These are phyloP conservation scores for Rhinichthys klamathensis DNA, from an alignment of 2,113 vertebrate genomes.

Conservation along the genomic window DNA sequence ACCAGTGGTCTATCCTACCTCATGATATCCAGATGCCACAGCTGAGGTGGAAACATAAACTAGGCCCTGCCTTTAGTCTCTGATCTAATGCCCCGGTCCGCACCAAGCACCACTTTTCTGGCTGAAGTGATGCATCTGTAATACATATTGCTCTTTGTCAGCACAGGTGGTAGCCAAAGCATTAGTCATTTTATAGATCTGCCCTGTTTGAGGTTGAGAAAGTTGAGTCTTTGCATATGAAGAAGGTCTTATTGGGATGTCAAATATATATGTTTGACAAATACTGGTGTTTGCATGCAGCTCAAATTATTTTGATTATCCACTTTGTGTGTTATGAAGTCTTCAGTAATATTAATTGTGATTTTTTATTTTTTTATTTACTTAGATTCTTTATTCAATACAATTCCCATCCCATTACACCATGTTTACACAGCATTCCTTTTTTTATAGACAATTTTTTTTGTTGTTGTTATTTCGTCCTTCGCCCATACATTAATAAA, in stretches of 20 bases:
- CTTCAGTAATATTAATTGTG: not conserved
- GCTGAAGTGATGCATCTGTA: conserved; percentile 60
- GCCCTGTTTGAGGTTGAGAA: conserved; percentile 52
- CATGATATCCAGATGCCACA: conserved; percentile 70
- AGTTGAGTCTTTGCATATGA: conserved; percentile 47
- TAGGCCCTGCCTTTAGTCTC: conserved; percentile 55
- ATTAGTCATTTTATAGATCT: conserved; percentile 65
- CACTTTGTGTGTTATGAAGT: conserved; percentile 20
- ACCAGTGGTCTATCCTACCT: conserved; percentile 65
- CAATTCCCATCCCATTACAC: not conserved
- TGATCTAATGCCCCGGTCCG: conserved; percentile 58
- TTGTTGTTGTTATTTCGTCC: not conserved
- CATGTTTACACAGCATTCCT: not conserved
- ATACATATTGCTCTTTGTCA: conserved; percentile 72
- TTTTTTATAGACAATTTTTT: no score
- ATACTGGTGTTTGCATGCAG: conserved; percentile 21
- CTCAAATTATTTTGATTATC: conserved; percentile 36
- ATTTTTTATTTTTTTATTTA: not conserved
- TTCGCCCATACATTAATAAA: not conserved
- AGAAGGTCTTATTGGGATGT: conserved; percentile 38
- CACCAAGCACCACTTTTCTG: conserved; percentile 40
- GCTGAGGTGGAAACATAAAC: conserved; percentile 56
- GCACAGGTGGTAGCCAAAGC: conserved; percentile 63
- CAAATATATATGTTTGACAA: conserved; percentile 42
- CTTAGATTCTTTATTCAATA: not conserved